Conservation (phyloP, 2,797 vertebrate species). For the Gadopsis marmoratus region DNA sequence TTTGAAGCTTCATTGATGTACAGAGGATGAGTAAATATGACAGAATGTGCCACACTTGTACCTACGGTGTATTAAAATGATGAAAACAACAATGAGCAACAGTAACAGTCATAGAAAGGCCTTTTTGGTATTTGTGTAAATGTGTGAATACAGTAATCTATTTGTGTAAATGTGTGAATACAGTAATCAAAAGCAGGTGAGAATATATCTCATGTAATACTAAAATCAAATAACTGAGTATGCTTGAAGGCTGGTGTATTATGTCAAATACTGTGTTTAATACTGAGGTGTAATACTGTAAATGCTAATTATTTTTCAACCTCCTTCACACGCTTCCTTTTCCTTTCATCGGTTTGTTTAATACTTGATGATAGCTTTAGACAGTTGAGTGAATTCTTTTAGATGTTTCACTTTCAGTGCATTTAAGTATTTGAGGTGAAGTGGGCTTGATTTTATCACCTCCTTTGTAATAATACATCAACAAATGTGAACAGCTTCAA, state of each 20-base stretch:
- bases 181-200: slow-evolving; percentile 59
- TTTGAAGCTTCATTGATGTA: slow-evolving; percentile 71
- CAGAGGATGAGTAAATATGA: slow-evolving; percentile 72
- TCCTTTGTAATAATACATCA: slow-evolving; percentile 26
- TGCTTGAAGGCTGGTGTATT: slow-evolving; percentile 40
- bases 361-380: slow-evolving; percentile 36
- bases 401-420: slow-evolving; percentile 63
- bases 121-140: slow-evolving; percentile 62
- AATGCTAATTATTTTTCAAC: slow-evolving; percentile 30
- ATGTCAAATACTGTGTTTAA: slow-evolving; percentile 11
- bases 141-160: slow-evolving; percentile 52
- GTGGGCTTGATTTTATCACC: slow-evolving; percentile 29
- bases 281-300: slow-evolving; percentile 23
- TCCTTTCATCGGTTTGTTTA: slow-evolving; percentile 31
- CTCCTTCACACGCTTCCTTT: slow-evolving; percentile 15
- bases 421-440: slow-evolving; percentile 50
- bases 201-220: slow-evolving; percentile 35
- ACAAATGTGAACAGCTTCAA: slow-evolving; percentile 33
- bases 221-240: slow-evolving; percentile 51
- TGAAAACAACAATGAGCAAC: slow-evolving; percentile 56
- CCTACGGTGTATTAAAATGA: slow-evolving; percentile 72
- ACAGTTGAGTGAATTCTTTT: slow-evolving; percentile 25
- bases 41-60: slow-evolving; percentile 67
- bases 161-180: slow-evolving; percentile 46
- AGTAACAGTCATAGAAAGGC: slow-evolving; percentile 53